Evolutionary conservation across 2,797 vertebrate genomes (phyloP).

Genomic region (Adelosebastes latens): DNA sequence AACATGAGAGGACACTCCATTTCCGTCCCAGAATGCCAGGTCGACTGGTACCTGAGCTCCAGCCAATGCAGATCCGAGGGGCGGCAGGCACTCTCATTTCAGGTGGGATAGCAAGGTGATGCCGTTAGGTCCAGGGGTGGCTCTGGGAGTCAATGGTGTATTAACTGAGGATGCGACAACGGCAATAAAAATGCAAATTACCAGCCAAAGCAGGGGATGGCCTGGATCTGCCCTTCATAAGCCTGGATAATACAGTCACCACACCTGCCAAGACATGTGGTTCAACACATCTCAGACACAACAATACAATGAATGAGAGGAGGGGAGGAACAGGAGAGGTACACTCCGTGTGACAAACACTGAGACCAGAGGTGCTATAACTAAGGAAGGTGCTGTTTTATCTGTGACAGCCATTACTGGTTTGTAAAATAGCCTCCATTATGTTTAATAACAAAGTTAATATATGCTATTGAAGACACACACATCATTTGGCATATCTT

Average conservation of each 20-base stretch:
- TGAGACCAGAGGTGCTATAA: slow-evolving; percentile 1
- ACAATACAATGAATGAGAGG: slow-evolving; percentile 53
- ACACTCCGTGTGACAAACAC: slow-evolving; percentile 5
- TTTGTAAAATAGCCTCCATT: slow-evolving; percentile 20
- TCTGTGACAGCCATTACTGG: slow-evolving; percentile 21
- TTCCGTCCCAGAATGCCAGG: slow-evolving; percentile 86
- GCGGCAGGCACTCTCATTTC: slow-evolving; percentile 73
- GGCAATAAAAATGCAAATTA: slow-evolving; percentile 90
- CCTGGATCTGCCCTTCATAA: slow-evolving; percentile 79
- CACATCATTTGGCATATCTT: neutral
- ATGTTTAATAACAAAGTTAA: slow-evolving; percentile 9
- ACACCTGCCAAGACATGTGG: slow-evolving; percentile 76
- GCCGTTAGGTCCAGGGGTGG: slow-evolving; percentile 71
- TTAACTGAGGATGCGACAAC: slow-evolving; percentile 81
- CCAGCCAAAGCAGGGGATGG: slow-evolving; percentile 75
- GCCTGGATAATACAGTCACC: slow-evolving; percentile 80
- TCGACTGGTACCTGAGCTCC: slow-evolving; percentile 69
- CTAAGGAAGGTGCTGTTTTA: slow-evolving; percentile 26
- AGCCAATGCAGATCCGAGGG: slow-evolving; percentile 50
- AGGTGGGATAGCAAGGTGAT: slow-evolving; percentile 73
- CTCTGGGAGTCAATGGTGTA: slow-evolving; percentile 79
- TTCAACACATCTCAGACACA: slow-evolving; percentile 70
- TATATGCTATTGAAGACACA: neutral
- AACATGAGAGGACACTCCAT: slow-evolving; percentile 84
- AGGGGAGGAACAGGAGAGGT: slow-evolving; percentile 14